A percentile compares a stretch with the other conserved stretches of the same genome.
These are phyloP conservation scores for Tuta absoluta DNA, from an alignment of 2,888 invertebrate species.

Conservation along the genomic window DNA sequence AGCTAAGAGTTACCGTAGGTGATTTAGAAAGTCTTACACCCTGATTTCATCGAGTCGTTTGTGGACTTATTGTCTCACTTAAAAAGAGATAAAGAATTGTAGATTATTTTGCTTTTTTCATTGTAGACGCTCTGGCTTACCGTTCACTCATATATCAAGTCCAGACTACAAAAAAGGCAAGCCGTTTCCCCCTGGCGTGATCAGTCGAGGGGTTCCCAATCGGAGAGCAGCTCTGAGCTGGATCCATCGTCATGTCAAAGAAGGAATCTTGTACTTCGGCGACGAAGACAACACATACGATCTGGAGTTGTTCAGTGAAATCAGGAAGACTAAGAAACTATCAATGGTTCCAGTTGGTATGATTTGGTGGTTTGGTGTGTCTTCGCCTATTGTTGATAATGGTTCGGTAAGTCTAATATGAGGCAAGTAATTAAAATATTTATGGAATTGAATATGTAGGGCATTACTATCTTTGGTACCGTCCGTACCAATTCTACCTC, in stretches of 20 bases:
- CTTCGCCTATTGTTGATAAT: conserved; percentile 83
- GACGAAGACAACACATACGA: conserved; percentile 90
- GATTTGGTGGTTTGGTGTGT: conserved; percentile 85
- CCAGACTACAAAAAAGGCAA: conserved; percentile 49
- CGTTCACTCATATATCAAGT: conserved; percentile 83
- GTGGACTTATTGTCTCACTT: too few relatives aligned
- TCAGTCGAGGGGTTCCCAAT: conserved; percentile 86
- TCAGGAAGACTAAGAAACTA: conserved; percentile 85
- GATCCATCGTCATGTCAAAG: conserved; percentile 66
- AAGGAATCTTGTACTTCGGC: conserved; percentile 86
- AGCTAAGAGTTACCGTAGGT: too few relatives aligned
- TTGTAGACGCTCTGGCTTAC: conserved; percentile 78
- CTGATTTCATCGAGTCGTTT: too few relatives aligned
- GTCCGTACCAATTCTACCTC: conserved; percentile 68
- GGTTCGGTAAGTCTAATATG: conserved; percentile 69
- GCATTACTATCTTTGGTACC: too few relatives aligned
- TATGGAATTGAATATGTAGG: too few relatives aligned
- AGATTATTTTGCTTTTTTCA: background rate
- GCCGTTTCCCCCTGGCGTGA: conserved; percentile 43
- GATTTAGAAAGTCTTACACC: too few relatives aligned
- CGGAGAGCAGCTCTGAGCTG: conserved; percentile 85
- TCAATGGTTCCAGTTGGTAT: conserved; percentile 93
- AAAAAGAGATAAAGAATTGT: background rate
- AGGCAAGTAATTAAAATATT: too few relatives aligned
- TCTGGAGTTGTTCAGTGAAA: conserved; percentile 85